Percentiles rank a stretch among this genome's conserved stretches.
These are phyloP conservation scores for Agrotis segetum DNA, from an alignment of 2,888 invertebrate species.

Conservation along the genomic window DNA sequence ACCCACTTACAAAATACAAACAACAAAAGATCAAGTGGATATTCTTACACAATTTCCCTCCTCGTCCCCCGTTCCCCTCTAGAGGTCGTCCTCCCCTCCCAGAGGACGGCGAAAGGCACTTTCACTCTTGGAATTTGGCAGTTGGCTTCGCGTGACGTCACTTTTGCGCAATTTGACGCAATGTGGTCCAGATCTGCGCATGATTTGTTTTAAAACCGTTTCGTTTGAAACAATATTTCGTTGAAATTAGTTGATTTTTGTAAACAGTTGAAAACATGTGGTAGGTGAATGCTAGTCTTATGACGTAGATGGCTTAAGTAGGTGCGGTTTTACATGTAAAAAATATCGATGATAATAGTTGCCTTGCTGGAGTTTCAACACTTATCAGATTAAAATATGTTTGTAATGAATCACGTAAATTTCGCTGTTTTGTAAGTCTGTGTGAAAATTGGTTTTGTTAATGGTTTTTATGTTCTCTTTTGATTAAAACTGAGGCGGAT, in stretches of 20 bases:
- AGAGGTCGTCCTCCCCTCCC: constrained; percentile 80
- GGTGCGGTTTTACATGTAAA: constrained; percentile 15
- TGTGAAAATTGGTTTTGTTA: constrained; percentile 15
- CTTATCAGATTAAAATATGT: constrained; percentile 25
- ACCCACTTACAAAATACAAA: constrained; percentile 14
- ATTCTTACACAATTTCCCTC: constrained; percentile 73
- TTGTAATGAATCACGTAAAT: constrained; percentile 19
- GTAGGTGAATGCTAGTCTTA: neutral
- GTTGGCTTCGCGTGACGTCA: constrained; percentile 81
- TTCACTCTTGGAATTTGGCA: constrained; percentile 88
- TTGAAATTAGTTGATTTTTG: constrained; percentile 29
- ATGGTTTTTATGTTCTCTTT: constrained; percentile 19
- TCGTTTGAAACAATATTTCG: constrained; percentile 49
- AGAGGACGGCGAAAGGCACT: constrained; percentile 84
- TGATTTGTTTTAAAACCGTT: constrained; percentile 64
- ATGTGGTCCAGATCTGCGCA: constrained; percentile 71
- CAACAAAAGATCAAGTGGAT: constrained; percentile 68
- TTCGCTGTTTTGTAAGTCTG: constrained; percentile 7
- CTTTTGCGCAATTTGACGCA: constrained; percentile 88
- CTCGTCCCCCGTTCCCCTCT: constrained; percentile 66
- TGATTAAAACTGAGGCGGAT: constrained; percentile 22
- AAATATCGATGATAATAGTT: constrained; percentile 23
- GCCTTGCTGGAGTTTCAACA: neutral
- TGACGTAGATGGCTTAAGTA: constrained; percentile 32
- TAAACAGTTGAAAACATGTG: constrained; percentile 38